These are phyloP conservation scores for Apus apus DNA, from an alignment of 2,113 vertebrate species.

Conservation along the genomic window DNA sequence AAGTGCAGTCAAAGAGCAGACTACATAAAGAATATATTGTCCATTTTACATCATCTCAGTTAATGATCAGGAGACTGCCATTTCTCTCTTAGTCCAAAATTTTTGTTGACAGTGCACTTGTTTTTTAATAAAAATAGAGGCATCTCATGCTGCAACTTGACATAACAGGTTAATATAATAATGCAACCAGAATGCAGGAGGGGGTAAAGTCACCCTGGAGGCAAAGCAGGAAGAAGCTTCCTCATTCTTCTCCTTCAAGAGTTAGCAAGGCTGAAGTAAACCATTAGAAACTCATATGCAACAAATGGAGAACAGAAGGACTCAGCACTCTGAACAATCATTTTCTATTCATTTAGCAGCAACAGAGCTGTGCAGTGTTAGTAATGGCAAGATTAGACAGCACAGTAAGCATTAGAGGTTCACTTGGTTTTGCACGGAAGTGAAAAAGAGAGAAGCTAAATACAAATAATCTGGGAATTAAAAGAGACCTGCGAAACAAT, in stretches of 20 bases:
- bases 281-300: rapidly evolving
- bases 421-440: neutral
- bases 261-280: neutral
- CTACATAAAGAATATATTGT: neutral
- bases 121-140: neutral
- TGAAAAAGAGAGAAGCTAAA: neutral
- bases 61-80: neutral
- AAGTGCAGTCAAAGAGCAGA: neutral
- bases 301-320: neutral
- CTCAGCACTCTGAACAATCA: neutral
- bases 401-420: neutral
- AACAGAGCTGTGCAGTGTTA: rapidly evolving
- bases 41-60: neutral
- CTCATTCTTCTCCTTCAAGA: neutral
- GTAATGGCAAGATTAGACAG: neutral
- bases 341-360: neutral
- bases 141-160: neutral
- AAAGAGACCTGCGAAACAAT: rapidly evolving
- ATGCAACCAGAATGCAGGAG: neutral
- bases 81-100: neutral
- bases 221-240: neutral
- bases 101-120: neutral
- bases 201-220: neutral
- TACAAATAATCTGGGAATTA: neutral
- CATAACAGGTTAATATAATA: neutral